phyloP scores from a whole-genome alignment of 37 sponge, comb jelly and placozoan species.

The Crambe crambe region DNA sequence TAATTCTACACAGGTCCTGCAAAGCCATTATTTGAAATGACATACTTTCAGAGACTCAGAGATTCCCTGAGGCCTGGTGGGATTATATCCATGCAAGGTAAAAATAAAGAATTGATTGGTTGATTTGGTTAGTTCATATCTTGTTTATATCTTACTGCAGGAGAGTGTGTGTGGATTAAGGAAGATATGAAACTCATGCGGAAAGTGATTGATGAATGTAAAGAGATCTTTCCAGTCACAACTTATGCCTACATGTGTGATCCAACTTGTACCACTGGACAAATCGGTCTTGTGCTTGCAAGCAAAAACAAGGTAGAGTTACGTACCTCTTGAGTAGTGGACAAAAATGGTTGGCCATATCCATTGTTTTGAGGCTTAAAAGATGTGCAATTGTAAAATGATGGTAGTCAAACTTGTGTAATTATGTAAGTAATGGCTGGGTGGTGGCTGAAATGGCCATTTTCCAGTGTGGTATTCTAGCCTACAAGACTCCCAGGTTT shows the following conservation, averaged over 20 bases:
- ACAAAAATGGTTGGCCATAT: too few species aligned
- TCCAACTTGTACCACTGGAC: constrained; percentile 84
- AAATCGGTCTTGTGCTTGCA: constrained; percentile 82
- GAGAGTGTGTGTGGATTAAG: constrained; percentile 79
- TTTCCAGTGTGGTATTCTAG: too few species aligned
- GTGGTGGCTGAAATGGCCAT: too few species aligned
- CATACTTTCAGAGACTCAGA: constrained; percentile 71
- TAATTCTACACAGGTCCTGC: constrained; percentile 73
- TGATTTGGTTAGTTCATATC: neutral
- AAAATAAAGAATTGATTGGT: neutral
- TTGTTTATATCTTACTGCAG: constrained; percentile 10
- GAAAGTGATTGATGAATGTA: constrained; percentile 31
- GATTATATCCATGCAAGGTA: constrained; percentile 82
- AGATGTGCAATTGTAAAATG: too few species aligned
- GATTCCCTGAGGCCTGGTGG: constrained; percentile 76
- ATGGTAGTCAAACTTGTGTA: too few species aligned
- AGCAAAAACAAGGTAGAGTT: constrained; percentile 58
- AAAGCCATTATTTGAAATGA: constrained; percentile 66
- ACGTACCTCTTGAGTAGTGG: too few species aligned
- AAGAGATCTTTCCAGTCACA: constrained; percentile 72
- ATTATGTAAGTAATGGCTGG: too few species aligned
- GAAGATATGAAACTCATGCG: constrained; percentile 45
- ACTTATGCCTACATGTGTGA: constrained; percentile 64
- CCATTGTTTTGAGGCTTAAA: too few species aligned
- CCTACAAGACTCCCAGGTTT: too few species aligned